Conservation (phyloP, 1,140 invertebrate genomes). For the Mya arenaria region DNA sequence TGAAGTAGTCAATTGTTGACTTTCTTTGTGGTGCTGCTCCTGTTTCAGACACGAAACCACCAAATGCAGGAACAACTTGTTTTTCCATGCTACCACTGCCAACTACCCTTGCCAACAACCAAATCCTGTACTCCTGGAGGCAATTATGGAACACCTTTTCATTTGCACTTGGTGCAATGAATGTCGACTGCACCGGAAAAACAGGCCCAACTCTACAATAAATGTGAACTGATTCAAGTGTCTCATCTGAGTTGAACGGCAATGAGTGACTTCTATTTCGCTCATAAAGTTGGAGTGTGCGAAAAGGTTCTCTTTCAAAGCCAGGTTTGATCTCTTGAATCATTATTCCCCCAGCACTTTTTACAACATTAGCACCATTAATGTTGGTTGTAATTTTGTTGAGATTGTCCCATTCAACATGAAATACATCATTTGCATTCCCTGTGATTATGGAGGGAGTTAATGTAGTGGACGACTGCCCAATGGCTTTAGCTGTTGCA, state of each 20-base stretch:
- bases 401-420: slow-evolving; percentile 67
- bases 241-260: not conserved
- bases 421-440: slow-evolving; percentile 29
- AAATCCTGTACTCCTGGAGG: not conserved
- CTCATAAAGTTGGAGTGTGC: not conserved
- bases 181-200: not conserved
- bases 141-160: not conserved
- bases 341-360: slow-evolving; percentile 64
- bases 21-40: slow-evolving; percentile 24
- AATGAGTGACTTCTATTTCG: not conserved
- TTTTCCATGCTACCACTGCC: not conserved
- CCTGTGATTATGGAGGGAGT: not conserved
- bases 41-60: slow-evolving; percentile 49
- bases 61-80: slow-evolving; percentile 46
- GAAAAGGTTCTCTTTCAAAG: not conserved
- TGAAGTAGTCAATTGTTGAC: slow-evolving; percentile 63
- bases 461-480: slow-evolving; percentile 28
- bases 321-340: slow-evolving; percentile 36
- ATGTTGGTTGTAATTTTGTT: slow-evolving; percentile 61
- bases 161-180: not conserved
- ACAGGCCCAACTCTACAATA: not conserved
- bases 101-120: not conserved
- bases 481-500: slow-evolving; percentile 50
- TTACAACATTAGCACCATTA: slow-evolving; percentile 51
- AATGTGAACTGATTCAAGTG: not conserved